Percentiles rank a stretch among this genome's conserved stretches.
Conservation (phyloP, 2,797 vertebrate genomes). For the Urosaurus nigricauda region DNA sequence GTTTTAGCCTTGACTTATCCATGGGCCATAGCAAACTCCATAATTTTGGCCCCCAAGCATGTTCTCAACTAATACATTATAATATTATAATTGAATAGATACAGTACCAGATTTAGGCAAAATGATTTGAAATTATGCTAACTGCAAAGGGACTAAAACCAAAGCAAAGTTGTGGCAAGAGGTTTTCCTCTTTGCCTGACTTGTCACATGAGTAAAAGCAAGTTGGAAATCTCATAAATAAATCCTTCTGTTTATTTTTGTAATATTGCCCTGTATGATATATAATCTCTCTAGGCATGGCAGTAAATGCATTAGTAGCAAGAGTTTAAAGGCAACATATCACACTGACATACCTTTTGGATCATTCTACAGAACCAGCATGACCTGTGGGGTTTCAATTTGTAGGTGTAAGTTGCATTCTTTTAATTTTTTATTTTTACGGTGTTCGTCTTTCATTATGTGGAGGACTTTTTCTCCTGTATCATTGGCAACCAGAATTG, state of each 20-base stretch:
- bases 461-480: constrained; percentile 2
- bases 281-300: not conserved
- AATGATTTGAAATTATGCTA: not conserved
- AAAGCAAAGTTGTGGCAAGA: not conserved
- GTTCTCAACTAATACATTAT: too few relatives aligned
- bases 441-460: constrained; percentile 30
- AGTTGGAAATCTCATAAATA: not conserved
- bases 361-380: not conserved
- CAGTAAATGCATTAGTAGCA: not conserved
- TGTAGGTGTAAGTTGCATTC: constrained; percentile 14
- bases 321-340: not conserved
- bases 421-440: not conserved
- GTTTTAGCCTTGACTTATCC: too few relatives aligned
- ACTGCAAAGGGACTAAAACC: too few relatives aligned
- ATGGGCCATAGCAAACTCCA: too few relatives aligned
- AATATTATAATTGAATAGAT: not conserved
- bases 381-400: constrained; percentile 8
- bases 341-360: not conserved
- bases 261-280: not conserved
- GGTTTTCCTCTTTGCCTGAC: not conserved
- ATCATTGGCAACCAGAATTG: constrained; percentile 41
- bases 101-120: not conserved
- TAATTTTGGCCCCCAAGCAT: too few relatives aligned
- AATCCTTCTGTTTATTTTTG: not conserved
- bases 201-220: not conserved